Conservation (phyloP, 2,113 vertebrate genomes). For the Thermophis baileyi region DNA sequence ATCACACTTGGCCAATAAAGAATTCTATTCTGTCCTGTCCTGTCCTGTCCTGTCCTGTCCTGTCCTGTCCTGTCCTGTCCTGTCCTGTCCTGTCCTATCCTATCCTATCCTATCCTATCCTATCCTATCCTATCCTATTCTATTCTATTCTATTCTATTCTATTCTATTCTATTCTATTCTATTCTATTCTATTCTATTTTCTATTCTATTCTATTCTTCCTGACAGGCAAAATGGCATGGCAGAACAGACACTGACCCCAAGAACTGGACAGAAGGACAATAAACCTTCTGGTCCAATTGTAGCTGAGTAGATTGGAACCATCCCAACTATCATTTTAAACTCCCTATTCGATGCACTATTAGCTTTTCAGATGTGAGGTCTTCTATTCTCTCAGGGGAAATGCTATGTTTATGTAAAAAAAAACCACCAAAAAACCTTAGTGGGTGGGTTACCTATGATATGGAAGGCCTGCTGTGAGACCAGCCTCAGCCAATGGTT, state of each 20-base stretch:
- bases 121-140: no score
- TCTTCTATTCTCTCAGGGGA: not conserved
- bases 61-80: no score
- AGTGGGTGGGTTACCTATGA: not conserved
- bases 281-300: not conserved
- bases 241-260: not conserved
- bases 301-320: not conserved
- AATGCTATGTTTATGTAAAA: not conserved
- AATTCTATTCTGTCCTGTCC: no score
- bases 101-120: no score
- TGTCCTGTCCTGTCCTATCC: no score
- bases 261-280: not conserved
- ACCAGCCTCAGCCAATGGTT: not conserved
- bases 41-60: no score
- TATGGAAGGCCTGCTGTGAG: not conserved
- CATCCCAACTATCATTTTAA: not conserved
- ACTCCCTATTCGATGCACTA: not conserved
- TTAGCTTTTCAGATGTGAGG: not conserved
- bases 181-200: no score
- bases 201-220: no score
- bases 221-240: not conserved
- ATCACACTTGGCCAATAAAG: no score
- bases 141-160: no score
- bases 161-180: no score
- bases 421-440: not conserved